phyloP scores from a whole-genome alignment of 2,113 vertebrate species.

The Cervus canadensis region DNA sequence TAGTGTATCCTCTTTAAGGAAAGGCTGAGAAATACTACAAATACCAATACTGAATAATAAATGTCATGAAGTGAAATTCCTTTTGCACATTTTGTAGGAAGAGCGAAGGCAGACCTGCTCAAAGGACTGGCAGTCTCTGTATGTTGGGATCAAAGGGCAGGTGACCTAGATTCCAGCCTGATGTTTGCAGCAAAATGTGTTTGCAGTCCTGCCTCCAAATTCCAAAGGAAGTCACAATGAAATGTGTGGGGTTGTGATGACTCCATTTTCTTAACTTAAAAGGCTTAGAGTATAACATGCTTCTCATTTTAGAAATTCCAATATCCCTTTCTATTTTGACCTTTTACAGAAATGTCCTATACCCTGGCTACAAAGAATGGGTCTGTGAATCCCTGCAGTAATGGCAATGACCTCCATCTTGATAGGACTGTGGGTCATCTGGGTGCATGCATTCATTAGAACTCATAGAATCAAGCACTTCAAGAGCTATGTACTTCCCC shows the following conservation, averaged over 20 bases:
- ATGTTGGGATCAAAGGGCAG: not conserved
- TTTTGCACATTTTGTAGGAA: not conserved
- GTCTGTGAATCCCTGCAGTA: not conserved
- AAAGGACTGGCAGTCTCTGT: not conserved
- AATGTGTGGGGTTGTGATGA: not conserved
- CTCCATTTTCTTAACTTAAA: not conserved
- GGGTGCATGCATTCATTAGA: not conserved
- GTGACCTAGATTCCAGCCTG: constrained; percentile 10
- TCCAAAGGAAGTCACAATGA: constrained; percentile 36
- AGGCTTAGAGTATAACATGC: not conserved
- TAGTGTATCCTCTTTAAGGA: not conserved
- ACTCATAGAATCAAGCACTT: not conserved
- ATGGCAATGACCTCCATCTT: not conserved
- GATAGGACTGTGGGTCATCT: not conserved
- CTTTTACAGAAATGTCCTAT: not conserved
- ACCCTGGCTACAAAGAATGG: not conserved
- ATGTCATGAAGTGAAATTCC: constrained; percentile 3
- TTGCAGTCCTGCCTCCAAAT: constrained; percentile 4
- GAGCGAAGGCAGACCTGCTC: not conserved
- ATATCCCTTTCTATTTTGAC: not conserved
- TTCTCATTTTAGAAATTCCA: not conserved
- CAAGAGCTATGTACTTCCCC: not conserved
- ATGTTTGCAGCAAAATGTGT: not conserved
- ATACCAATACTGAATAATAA: constrained; percentile 23
- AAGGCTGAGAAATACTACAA: not conserved